Conservation (phyloP, 2,888 invertebrate species). For the Bhutanitis thaidina region DNA sequence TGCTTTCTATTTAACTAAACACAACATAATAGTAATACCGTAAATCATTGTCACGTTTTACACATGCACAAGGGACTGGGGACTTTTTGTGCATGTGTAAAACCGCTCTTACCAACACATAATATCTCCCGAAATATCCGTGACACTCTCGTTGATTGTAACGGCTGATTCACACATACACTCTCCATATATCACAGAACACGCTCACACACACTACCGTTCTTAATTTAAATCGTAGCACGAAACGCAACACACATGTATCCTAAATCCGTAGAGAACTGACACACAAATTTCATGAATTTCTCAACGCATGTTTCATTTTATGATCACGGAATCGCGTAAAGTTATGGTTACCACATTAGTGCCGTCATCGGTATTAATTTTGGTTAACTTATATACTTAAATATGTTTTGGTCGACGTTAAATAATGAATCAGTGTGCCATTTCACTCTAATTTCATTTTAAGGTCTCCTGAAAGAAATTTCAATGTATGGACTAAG, state of each 20-base stretch:
- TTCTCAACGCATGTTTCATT: not conserved
- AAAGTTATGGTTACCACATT: not conserved
- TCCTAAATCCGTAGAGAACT: slow-evolving; percentile 2
- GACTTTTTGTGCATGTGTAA: no score
- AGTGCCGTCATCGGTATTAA: not conserved
- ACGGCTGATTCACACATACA: slow-evolving; percentile 20
- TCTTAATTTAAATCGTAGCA: slow-evolving; percentile 18
- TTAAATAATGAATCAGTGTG: not conserved
- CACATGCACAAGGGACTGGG: not conserved
- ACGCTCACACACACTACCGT: slow-evolving; percentile 15
- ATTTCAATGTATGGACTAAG: no score
- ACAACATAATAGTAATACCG: not conserved
- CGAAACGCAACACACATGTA: slow-evolving; percentile 4
- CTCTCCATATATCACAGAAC: slow-evolving; percentile 1
- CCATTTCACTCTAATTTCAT: no score
- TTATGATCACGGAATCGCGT: not conserved
- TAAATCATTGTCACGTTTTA: not conserved
- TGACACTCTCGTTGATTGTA: slow-evolving; percentile 22
- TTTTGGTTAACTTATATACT: not conserved
- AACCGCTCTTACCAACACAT: slow-evolving; percentile 7
- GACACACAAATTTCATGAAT: slow-evolving; percentile 7
- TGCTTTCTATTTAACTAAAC: not conserved
- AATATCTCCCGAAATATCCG: slow-evolving; percentile 28
- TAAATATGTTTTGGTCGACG: not conserved
- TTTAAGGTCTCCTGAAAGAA: no score